These are phyloP conservation scores for Metridium senile DNA, from an alignment of 92 coral and sea anemone species.

Conservation along the genomic window DNA sequence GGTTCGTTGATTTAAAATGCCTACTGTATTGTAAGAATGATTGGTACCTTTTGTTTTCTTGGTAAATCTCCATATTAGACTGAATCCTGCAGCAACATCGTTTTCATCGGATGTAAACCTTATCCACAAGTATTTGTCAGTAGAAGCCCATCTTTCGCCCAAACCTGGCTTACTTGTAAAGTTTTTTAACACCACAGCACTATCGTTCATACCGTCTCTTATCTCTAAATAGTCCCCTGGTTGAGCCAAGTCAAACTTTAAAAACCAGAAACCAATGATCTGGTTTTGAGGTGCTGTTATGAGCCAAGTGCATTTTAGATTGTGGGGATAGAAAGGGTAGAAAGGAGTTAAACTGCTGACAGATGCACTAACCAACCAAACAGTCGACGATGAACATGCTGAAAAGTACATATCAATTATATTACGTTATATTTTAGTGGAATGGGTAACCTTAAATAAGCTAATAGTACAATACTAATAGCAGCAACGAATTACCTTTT, in stretches of 20 bases:
- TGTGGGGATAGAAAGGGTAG: not conserved
- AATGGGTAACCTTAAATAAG: too few relatives aligned
- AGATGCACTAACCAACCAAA: not conserved
- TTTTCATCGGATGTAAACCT: slow-evolving; percentile 1
- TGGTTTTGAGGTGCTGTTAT: slow-evolving; percentile 27
- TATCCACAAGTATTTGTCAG: slow-evolving; percentile 8
- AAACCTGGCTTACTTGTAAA: not conserved
- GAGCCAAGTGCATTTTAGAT: slow-evolving; percentile 22
- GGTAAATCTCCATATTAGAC: not conserved
- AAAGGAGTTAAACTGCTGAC: not conserved
- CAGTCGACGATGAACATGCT: not conserved
- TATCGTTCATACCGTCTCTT: slow-evolving; percentile 15
- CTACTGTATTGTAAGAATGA: too few relatives aligned
- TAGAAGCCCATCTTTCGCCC: not conserved
- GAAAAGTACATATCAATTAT: too few relatives aligned
- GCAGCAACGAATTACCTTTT: not conserved
- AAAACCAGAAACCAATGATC: not conserved
- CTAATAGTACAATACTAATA: too few relatives aligned
- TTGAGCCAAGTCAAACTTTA: slow-evolving; percentile 23
- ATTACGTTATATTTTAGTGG: too few relatives aligned
- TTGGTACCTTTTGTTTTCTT: not conserved
- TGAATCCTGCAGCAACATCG: slow-evolving; percentile 9
- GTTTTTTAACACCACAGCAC: slow-evolving; percentile 19
- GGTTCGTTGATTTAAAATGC: too few relatives aligned
- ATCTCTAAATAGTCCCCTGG: slow-evolving; percentile 32